phyloP scores from a whole-genome alignment of 2,113 vertebrate species.

The Phrynosoma blainvillii region DNA sequence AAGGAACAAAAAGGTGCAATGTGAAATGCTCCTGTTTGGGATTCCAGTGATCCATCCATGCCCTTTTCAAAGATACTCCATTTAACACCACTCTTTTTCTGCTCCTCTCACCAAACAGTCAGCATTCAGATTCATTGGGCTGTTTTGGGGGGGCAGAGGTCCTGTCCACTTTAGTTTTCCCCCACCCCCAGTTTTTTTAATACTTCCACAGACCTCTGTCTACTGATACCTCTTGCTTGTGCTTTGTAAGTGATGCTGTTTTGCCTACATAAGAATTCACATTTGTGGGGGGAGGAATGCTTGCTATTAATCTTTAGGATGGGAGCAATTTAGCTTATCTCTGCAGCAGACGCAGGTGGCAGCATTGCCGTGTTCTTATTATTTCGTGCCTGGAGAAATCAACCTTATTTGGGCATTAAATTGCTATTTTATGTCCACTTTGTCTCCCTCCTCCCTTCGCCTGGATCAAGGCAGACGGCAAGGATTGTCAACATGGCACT shows the following conservation, averaged over 20 bases:
- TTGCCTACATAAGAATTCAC: background rate
- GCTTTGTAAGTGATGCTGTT: background rate
- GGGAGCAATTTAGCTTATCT: background rate
- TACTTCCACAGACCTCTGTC: background rate
- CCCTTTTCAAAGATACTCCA: background rate
- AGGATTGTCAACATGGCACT: slow-evolving; percentile 39
- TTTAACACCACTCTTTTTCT: background rate
- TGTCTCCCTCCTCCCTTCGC: background rate
- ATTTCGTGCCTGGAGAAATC: background rate
- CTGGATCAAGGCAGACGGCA: slow-evolving; percentile 18
- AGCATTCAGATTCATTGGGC: background rate
- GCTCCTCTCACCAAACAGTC: no score
- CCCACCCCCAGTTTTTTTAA: background rate
- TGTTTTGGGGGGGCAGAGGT: background rate
- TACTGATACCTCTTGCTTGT: background rate
- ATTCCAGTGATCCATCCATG: background rate
- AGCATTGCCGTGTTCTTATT: background rate
- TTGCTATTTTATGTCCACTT: background rate
- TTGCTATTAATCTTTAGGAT: background rate
- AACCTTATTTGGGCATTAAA: background rate
- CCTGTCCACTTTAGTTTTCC: background rate
- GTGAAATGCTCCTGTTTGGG: background rate
- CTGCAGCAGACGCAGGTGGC: background rate
- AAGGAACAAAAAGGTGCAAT: no score
- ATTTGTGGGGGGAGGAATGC: background rate